These are phyloP conservation scores for Diplazon laetatorius DNA, from an alignment of 2,888 invertebrate species.

Conservation along the genomic window DNA sequence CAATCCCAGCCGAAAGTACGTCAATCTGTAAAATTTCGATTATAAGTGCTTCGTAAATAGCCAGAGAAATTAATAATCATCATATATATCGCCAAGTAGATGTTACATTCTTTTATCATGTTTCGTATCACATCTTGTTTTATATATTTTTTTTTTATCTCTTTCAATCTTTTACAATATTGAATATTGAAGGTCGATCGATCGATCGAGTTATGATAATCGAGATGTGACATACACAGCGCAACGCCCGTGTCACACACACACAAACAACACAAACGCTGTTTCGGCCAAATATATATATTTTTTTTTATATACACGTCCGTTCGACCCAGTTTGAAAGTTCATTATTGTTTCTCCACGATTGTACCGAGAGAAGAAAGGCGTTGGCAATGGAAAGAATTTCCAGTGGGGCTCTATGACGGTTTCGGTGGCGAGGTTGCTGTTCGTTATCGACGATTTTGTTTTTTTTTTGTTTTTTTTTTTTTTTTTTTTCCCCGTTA, in stretches of 20 bases:
- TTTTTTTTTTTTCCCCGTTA: too few species aligned
- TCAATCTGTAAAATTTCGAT: too few species aligned
- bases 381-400: slow-evolving; percentile 18
- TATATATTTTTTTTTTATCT: too few species aligned
- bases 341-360: slow-evolving; percentile 43
- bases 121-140: too few species aligned
- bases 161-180: too few species aligned
- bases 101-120: too few species aligned
- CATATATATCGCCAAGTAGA: too few species aligned
- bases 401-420: slow-evolving; percentile 14
- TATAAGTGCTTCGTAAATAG: too few species aligned
- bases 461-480: too few species aligned
- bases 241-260: background rate
- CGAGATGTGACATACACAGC: slow-evolving; percentile 27
- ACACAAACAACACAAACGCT: slow-evolving; percentile 21
- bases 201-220: slow-evolving; percentile 54
- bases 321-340: slow-evolving; percentile 18
- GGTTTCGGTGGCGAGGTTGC: slow-evolving; percentile 9
- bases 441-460: slow-evolving; percentile 34
- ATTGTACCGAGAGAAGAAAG: slow-evolving; percentile 20
- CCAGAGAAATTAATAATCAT: too few species aligned
- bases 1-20: too few species aligned
- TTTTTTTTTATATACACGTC: slow-evolving; percentile 25
- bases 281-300: slow-evolving; percentile 8
- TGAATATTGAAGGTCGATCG: too few species aligned